phyloP scores from a whole-genome alignment of 1,140 invertebrate species.

The Pogonus chalceus region DNA sequence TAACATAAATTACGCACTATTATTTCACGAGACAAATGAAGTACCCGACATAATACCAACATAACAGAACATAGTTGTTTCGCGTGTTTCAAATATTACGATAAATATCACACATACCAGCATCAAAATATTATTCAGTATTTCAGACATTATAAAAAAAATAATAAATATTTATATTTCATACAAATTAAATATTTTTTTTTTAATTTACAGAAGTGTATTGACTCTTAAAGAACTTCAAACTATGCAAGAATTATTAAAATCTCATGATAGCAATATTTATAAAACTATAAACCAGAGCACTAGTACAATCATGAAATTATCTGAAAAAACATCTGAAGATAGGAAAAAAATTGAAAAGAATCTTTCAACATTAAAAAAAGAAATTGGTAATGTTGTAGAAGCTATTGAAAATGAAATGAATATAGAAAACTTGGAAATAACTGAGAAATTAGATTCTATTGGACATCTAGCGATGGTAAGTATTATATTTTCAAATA shows the following conservation, averaged over 20 bases:
- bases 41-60: too few species aligned
- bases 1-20: too few species aligned
- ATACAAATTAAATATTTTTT: too few species aligned
- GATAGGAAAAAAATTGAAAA: conserved; percentile 10
- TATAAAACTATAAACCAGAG: conserved; percentile 14
- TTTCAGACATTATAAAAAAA: neutral
- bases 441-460: conserved; percentile 12
- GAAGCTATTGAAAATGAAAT: neutral
- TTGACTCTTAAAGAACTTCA: conserved; percentile 26
- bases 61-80: too few species aligned
- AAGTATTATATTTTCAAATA: too few species aligned
- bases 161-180: neutral
- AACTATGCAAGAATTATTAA: conserved; percentile 26
- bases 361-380: neutral
- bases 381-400: neutral
- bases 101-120: too few species aligned
- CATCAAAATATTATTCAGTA: too few species aligned
- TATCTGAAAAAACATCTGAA: conserved; percentile 20
- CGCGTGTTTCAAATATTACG: too few species aligned
- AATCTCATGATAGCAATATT: conserved; percentile 23
- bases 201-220: conserved; percentile 20
- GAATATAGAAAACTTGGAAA: neutral
- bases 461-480: neutral
- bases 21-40: too few species aligned
- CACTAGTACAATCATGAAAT: conserved; percentile 19